Evolutionary conservation across 2,888 invertebrate species (phyloP).

Genomic region (Eristalis arbustorum): DNA sequence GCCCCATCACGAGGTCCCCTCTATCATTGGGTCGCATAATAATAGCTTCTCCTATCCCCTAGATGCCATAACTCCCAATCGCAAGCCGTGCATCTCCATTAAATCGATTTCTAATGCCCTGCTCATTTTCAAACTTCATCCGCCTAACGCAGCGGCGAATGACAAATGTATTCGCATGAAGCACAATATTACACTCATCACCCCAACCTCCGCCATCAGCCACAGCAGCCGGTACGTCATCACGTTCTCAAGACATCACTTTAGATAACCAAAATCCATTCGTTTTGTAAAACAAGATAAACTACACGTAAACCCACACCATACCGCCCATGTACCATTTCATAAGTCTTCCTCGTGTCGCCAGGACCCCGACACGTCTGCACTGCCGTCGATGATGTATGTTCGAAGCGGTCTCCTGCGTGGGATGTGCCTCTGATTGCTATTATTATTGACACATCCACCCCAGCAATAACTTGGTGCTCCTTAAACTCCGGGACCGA

Average conservation of each 20-base stretch:
- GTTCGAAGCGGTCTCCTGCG: background rate
- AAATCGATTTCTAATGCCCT: background rate
- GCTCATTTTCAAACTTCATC: background rate
- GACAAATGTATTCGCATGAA: conserved; percentile 1
- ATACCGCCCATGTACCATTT: conserved; percentile 6
- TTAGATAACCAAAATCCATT: conserved; percentile 43
- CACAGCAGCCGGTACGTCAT: conserved; percentile 14
- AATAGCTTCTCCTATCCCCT: background rate
- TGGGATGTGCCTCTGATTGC: conserved; percentile 56
- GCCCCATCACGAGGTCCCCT: no score
- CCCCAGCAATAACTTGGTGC: conserved; percentile 43
- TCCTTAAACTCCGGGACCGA: conserved; percentile 18
- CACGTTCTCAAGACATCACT: conserved; percentile 41
- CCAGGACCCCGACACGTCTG: conserved; percentile 1
- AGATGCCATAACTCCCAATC: background rate
- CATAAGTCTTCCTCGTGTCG: conserved; percentile 4
- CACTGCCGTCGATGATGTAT: conserved; percentile 27
- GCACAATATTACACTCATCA: background rate
- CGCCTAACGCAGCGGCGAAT: background rate
- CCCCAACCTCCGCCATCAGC: background rate
- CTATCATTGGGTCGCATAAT: no score
- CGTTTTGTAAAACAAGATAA: conserved; percentile 56
- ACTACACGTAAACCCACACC: conserved; percentile 33
- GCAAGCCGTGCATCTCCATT: background rate
- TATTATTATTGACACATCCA: conserved; percentile 69